phyloP scores from a whole-genome alignment of 2,797 vertebrate species.

The Peromyscus melanophrys region DNA sequence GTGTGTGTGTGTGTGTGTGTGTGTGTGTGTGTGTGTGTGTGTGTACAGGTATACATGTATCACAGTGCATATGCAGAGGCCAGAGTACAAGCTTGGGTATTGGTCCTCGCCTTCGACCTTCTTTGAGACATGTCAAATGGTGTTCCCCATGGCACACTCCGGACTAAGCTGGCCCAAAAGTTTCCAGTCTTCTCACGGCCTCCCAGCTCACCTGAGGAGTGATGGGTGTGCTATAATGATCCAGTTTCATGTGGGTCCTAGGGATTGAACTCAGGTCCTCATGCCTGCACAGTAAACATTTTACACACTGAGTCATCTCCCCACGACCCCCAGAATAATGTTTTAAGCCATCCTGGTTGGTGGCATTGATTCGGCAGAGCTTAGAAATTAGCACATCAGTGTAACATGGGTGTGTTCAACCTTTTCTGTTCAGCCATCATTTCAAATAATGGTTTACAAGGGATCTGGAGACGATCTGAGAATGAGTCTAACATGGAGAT shows the following conservation, averaged over 20 bases:
- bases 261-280: background rate
- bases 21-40: background rate
- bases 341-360: background rate
- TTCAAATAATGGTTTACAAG: constrained; percentile 41
- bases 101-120: background rate
- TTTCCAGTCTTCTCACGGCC: background rate
- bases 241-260: background rate
- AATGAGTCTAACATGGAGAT: background rate
- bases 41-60: background rate
- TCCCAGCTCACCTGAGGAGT: background rate
- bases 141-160: background rate
- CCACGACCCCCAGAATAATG: background rate
- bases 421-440: background rate
- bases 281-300: background rate
- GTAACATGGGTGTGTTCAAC: background rate
- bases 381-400: background rate
- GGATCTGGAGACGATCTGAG: background rate
- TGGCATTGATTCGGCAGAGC: background rate
- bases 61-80: background rate
- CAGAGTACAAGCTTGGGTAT: background rate
- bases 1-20: background rate
- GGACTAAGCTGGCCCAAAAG: background rate
- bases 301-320: background rate
- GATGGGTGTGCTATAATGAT: background rate
- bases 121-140: background rate